A percentile compares a stretch with the other conserved stretches of the same genome.
These are phyloP conservation scores for Apamea anceps DNA, from an alignment of 2,888 invertebrate species.

Conservation along the genomic window DNA sequence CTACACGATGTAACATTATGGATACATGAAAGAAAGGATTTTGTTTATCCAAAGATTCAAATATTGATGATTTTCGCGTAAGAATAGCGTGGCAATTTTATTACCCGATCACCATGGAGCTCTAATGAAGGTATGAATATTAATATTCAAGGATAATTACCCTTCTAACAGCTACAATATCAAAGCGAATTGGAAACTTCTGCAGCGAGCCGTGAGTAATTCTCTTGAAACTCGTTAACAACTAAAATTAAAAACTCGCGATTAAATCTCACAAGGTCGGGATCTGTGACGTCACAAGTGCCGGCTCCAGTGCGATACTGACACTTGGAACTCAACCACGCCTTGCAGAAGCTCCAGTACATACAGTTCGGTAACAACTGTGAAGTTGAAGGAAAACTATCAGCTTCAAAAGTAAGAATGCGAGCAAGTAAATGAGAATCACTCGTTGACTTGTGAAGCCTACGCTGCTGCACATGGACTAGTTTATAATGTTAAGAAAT, in stretches of 20 bases:
- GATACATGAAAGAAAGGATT: neutral
- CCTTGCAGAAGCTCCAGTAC: constrained; percentile 4
- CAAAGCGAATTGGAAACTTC: constrained; percentile 41
- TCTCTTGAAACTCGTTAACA: constrained; percentile 65
- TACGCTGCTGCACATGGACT: no score
- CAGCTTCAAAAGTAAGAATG: neutral
- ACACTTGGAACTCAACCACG: neutral
- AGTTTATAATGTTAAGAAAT: no score
- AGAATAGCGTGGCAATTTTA: neutral
- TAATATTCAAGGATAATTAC: constrained; percentile 38
- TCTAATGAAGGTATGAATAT: constrained; percentile 46
- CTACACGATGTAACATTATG: neutral
- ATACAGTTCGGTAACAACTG: neutral
- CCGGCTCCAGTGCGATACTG: constrained; percentile 23
- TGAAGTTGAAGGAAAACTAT: neutral
- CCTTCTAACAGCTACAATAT: constrained; percentile 41
- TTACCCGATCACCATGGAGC: constrained; percentile 1
- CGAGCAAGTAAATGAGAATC: neutral
- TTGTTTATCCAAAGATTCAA: neutral
- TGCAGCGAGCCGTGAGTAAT: constrained; percentile 46
- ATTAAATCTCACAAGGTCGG: constrained; percentile 68
- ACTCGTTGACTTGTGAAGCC: no score
- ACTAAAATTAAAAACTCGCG: constrained; percentile 69
- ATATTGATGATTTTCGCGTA: constrained; percentile 2
- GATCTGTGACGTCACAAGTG: constrained; percentile 52